A percentile compares a stretch with the other conserved stretches of the same genome.
Conservation (phyloP, 1,140 invertebrate species). For the Agrypnia vestita region DNA sequence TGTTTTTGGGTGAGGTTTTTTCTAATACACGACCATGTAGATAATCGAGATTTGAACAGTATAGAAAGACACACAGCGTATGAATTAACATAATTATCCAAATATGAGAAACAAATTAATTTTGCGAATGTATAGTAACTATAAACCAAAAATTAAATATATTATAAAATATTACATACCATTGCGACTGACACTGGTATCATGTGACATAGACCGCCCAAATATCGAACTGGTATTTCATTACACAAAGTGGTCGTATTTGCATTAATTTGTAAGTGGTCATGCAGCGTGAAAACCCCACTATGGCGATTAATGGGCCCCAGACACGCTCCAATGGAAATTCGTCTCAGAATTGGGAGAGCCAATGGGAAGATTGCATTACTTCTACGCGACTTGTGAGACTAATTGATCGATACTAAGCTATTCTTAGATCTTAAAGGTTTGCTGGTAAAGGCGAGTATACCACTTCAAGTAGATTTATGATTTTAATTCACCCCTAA, state of each 20-base stretch:
- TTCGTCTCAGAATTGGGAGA: slow-evolving; percentile 36
- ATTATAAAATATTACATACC: background rate
- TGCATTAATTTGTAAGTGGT: slow-evolving; percentile 55
- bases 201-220: slow-evolving; percentile 29
- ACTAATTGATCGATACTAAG: slow-evolving; percentile 45
- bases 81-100: no score
- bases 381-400: slow-evolving; percentile 8
- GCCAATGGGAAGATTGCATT: slow-evolving; percentile 41
- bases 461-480: slow-evolving; percentile 42
- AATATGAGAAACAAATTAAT: no score
- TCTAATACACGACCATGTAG: no score
- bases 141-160: background rate
- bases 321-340: slow-evolving; percentile 47
- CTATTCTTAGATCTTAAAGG: slow-evolving; percentile 42
- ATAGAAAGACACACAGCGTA: no score
- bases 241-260: slow-evolving; percentile 53
- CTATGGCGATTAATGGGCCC: slow-evolving; percentile 43
- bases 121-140: background rate
- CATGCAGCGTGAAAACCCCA: slow-evolving; percentile 51
- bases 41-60: no score
- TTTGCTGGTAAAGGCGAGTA: slow-evolving; percentile 21
- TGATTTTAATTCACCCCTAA: slow-evolving; percentile 46
- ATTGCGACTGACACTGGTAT: background rate
- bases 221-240: slow-evolving; percentile 40
- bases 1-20: no score